Base-by-base conservation (phyloP, 1,140 invertebrate genomes). In the Dysdera silvatica region DNA sequence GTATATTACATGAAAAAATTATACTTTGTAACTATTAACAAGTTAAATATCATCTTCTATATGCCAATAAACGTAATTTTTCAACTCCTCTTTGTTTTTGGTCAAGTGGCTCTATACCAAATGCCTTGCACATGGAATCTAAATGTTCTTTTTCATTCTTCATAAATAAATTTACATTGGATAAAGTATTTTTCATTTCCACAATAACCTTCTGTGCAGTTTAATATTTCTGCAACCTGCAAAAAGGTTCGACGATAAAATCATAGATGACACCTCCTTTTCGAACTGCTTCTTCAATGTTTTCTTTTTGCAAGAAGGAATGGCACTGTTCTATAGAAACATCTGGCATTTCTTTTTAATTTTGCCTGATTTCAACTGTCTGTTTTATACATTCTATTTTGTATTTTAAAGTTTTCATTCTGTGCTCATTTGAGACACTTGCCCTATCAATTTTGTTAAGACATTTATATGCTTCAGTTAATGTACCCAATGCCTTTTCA, bases 401-500 rank as follows among this genome's bases (percentile, higher is more conserved):
- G 28, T 74, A 71, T 62, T 77, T 76, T n/a, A 81, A 61, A 12
- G 72, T 67, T 23, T 70, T 71, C 5, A 79, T 56, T 47, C 66
- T 66, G 2, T 47, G 54, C 7, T 53, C 23, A 31, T 49, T 41
- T 24, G 26, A 20, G 12, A 32, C 23, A 35, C 12, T 31, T 31
- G 37, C 24, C n/a, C n/a, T n/a, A n/a, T n/a, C n/a, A 18, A 24
- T 41, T 66, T 79, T 79, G 37, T 72, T 72, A 52, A 79, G 55
- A 70, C 88, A 91, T 62, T 86, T 84, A 23, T 84, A 82, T 0
- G 89, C 89, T 80, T 97, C 93, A 69, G 86, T 87, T 24, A 95
- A 78, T 6, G 94, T 92, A 41, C 89, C 89, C 1, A 93, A 75
- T 0, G 91, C 93, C 76, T 96, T 97, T 62, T 94, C 91, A 71